Evolutionary conservation across 2,113 vertebrate genomes (phyloP).

Genomic region (Lontra canadensis): DNA sequence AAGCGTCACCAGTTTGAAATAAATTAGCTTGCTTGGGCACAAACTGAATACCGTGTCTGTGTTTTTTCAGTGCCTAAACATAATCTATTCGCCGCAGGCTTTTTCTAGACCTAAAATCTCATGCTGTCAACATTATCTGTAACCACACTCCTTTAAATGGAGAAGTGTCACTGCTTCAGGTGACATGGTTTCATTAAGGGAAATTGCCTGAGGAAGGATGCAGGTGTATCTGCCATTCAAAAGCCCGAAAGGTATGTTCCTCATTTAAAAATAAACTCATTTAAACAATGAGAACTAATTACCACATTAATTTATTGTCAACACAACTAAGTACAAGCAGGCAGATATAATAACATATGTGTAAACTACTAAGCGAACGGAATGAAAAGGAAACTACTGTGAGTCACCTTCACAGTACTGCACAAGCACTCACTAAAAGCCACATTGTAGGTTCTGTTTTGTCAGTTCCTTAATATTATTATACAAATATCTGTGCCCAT

Average conservation of each 20-base stretch:
- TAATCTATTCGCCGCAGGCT: slow-evolving; percentile 70
- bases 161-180: slow-evolving; percentile 49
- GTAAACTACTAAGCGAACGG: slow-evolving; percentile 33
- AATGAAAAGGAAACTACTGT: not conserved
- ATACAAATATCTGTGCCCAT: not conserved
- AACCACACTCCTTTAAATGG: slow-evolving; percentile 62
- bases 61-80: slow-evolving; percentile 50
- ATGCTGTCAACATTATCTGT: slow-evolving; percentile 59
- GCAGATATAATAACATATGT: slow-evolving; percentile 31
- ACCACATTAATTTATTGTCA: slow-evolving; percentile 66
- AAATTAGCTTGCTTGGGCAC: slow-evolving; percentile 64
- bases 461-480: not conserved
- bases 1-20: slow-evolving; percentile 59
- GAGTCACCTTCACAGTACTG: not conserved
- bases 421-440: not conserved
- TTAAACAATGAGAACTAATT: slow-evolving; percentile 71
- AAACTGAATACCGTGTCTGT: slow-evolving; percentile 59
- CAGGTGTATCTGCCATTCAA: slow-evolving; percentile 68
- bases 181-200: slow-evolving; percentile 38
- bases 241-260: slow-evolving; percentile 40
- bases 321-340: slow-evolving; percentile 40
- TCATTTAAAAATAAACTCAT: slow-evolving; percentile 62
- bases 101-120: slow-evolving; percentile 66
- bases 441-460: not conserved
- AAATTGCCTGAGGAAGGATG: slow-evolving; percentile 51